Percentiles rank a stretch among this genome's conserved stretches.
phyloP scores from a whole-genome alignment of 2,797 vertebrate species.

The Bothrops alternatus region DNA sequence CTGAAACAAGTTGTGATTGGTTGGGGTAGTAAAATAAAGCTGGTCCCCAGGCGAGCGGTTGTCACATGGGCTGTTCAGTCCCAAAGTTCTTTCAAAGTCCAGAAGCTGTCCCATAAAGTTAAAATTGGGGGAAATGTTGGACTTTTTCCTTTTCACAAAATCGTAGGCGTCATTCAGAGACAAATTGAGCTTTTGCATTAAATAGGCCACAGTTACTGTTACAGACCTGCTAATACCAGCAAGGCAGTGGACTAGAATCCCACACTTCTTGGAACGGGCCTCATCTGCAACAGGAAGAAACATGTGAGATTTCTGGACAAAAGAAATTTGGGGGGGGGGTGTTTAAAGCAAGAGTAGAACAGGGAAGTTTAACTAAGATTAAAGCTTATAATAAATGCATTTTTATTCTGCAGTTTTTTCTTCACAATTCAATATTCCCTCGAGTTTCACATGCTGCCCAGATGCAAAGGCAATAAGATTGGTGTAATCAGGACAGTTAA shows the following conservation, averaged over 20 bases:
- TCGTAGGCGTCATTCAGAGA: slow-evolving; percentile 97
- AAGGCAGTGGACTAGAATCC: slow-evolving; percentile 95
- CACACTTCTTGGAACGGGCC: slow-evolving; percentile 95
- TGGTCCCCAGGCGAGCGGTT: slow-evolving; percentile 85
- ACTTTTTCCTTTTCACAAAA: slow-evolving; percentile 98
- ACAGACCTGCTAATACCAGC: slow-evolving; percentile 97
- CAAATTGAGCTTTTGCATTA: slow-evolving; percentile 99
- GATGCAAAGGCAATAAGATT: background rate
- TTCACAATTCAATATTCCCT: background rate
- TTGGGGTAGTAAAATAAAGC: slow-evolving; percentile 95
- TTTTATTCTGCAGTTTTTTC: slow-evolving; percentile 1
- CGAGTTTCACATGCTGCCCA: background rate
- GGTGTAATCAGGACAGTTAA: background rate
- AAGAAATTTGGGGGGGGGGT: slow-evolving; percentile 9
- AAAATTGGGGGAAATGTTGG: slow-evolving; percentile 98
- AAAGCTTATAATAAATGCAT: slow-evolving; percentile 40
- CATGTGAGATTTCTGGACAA: background rate
- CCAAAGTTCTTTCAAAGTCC: slow-evolving; percentile 97
- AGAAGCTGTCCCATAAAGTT: slow-evolving; percentile 99
- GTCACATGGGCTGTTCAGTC: slow-evolving; percentile 93
- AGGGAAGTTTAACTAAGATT: background rate
- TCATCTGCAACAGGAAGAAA: slow-evolving; percentile 79
- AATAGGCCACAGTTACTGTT: slow-evolving; percentile 95
- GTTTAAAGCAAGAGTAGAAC: slow-evolving; percentile 44
- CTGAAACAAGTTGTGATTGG: slow-evolving; percentile 95